phyloP scores from a whole-genome alignment of 2,888 invertebrate genomes.

The Chrysolina americana region DNA sequence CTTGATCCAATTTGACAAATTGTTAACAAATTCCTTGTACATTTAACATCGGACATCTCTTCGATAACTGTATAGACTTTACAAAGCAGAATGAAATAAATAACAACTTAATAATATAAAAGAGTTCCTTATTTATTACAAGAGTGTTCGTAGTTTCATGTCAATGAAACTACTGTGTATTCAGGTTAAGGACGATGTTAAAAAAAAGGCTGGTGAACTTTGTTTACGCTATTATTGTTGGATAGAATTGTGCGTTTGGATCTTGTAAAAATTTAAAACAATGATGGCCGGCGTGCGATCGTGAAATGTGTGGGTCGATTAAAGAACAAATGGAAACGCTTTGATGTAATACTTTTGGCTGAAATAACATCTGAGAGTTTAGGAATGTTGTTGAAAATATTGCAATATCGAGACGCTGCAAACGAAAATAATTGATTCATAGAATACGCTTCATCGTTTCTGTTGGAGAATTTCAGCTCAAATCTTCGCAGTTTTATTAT shows the following conservation, averaged over 20 bases:
- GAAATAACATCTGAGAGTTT: background rate
- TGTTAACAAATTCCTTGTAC: slow-evolving; percentile 8
- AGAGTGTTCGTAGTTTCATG: slow-evolving; percentile 10
- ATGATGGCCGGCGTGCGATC: slow-evolving; percentile 1
- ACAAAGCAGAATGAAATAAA: slow-evolving; percentile 27
- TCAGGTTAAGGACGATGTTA: slow-evolving; percentile 55
- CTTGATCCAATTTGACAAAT: background rate
- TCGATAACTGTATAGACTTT: background rate
- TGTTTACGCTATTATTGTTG: slow-evolving; percentile 33
- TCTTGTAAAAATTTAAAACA: slow-evolving; percentile 8
- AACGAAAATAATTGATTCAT: no score
- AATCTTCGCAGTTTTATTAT: no score
- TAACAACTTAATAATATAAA: slow-evolving; percentile 34
- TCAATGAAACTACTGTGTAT: slow-evolving; percentile 53
- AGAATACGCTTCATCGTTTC: no score
- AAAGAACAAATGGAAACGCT: background rate
- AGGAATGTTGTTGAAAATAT: background rate
- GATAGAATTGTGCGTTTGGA: slow-evolving; percentile 1
- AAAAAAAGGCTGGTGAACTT: slow-evolving; percentile 46
- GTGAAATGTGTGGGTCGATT: slow-evolving; percentile 9
- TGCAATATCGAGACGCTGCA: no score
- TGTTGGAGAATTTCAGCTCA: no score
- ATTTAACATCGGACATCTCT: background rate
- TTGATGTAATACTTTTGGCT: slow-evolving; percentile 6
- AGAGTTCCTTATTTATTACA: slow-evolving; percentile 48